Base-by-base conservation (phyloP, 2,113 vertebrate species). In the Grus americana region DNA sequence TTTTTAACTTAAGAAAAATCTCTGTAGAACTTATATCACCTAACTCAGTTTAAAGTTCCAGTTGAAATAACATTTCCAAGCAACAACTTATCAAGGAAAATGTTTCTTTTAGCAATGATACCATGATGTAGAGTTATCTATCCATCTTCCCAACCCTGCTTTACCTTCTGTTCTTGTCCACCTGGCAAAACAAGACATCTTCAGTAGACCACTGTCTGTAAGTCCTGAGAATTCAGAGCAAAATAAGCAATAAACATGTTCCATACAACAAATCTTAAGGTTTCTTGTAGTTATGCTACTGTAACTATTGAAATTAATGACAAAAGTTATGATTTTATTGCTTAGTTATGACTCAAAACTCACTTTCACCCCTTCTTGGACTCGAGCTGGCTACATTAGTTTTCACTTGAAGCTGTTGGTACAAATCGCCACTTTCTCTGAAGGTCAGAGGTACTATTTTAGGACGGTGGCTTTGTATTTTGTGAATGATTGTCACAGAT, bases 371-470 rank as follows among this genome's bases (percentile, higher is more conserved):
- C 4, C 9, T 70, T 79, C 12, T 67, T 44, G 29, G 29, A 59
- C 40, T 87, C 42, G 29, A 63, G 11, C 18, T 36, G 13, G 15
- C 10, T 65, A 26, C 19, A 38, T 52, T 66, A 52, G n/a, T 54
- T 94, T 86, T 87, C 57, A 26, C 24, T 93, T 90, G 46, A 52
- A 80, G 20, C 36, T 58, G 16, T 47, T 71, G 18, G 27, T 92
- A n/a, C 13, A 86, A 83, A 62, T 24, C 29, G 47, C 18, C 11
- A 29, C 50, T 82, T 94, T 79, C 65, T 94, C 71, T 92, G 71
- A 92, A 93, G 47, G 88, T 79, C 67, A 66, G 59, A 54, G 15
- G 24, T n/a, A 73, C 84, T 79, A 55, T 96, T 95, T 96, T 90
- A 82, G 47, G 74, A 76, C 38, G 5, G 12, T 80, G 42, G 3